Base-by-base conservation (phyloP, 2,888 invertebrate species). In the Diogma glabrata region DNA sequence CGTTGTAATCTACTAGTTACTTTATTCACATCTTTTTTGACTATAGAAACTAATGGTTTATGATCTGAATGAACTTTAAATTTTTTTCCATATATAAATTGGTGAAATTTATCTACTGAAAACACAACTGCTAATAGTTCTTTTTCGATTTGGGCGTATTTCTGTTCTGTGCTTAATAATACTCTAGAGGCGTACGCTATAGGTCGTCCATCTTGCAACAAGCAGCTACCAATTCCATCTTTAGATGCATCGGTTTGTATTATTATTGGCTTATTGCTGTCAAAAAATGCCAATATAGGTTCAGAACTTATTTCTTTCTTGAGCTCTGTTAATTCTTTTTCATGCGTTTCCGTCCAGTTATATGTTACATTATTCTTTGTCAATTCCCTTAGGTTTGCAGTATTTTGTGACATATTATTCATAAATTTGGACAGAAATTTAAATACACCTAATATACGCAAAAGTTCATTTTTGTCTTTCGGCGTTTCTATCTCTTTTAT, bases 101-200 rank as follows among this genome's bases (percentile, higher is more conserved):
- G 38, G 10, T 38, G 38, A 14, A 38, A 57, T 38, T 46, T 49
- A 28, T 52, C 47, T n/a, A 33, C 26, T 5, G 47, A 45, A 50
- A 50, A 54, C 1, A 47, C 47, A 2, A 54, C 46, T 6, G 52
- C 52, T 12, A 55, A 26, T n/a, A 55, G 24, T 33, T 54, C 51
- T 50, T 55, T 54, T 49, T 55, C 53, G 19, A 47, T 49, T 46
- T 55, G 52, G 7, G 51, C 45, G 24, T 57, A 57, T 55, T 45
- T 17, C 49, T 19, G 40, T 53, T 63, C 58, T 20, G 55, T 56
- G 24, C 57, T 57, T 23, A 60, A 59, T 36, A 60, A 50, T 22
- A 52, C n/a, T n/a, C n/a, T n/a, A 3, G 61, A 61, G 36, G 57
- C 55, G 57, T 59, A 62, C 1, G 57, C 12, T 22, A 55, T 28